Evolutionary conservation across 2,888 invertebrate species (phyloP).

Genomic region (Caradrina kadenii): DNA sequence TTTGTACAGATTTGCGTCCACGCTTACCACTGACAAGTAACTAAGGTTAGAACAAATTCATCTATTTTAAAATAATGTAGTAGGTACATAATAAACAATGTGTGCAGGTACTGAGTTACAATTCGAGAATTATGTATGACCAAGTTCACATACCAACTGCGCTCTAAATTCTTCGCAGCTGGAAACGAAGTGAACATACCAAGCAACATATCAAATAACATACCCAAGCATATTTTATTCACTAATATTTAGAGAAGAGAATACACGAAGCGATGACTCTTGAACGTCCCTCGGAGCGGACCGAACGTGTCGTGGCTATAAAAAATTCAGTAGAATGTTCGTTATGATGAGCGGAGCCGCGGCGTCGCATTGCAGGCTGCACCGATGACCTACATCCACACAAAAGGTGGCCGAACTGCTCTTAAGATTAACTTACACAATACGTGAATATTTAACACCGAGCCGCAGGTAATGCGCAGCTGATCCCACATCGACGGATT

Average conservation of each 20-base stretch:
- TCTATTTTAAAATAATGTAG: conserved; percentile 18
- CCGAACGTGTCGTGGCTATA: conserved; percentile 62
- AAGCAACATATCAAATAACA: conserved; percentile 8
- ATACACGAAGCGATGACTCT: conserved; percentile 56
- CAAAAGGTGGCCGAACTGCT: conserved; percentile 64
- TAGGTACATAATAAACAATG: neutral
- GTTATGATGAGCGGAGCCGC: conserved; percentile 66
- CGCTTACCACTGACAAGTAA: conserved; percentile 48
- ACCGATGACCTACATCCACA: conserved; percentile 84
- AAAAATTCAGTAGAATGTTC: conserved; percentile 67
- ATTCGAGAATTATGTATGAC: conserved; percentile 1
- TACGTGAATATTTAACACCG: conserved; percentile 51
- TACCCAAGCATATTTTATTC: conserved; percentile 50
- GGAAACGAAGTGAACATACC: conserved; percentile 2
- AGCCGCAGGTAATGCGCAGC: conserved; percentile 39
- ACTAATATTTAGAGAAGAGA: conserved; percentile 58
- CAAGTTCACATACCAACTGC: conserved; percentile 11
- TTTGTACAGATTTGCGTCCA: conserved; percentile 73
- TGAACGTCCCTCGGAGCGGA: conserved; percentile 51
- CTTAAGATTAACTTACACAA: conserved; percentile 59
- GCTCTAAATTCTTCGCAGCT: conserved; percentile 13
- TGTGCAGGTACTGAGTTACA: neutral
- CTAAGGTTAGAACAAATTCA: conserved; percentile 24
- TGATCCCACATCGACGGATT: conserved; percentile 32
- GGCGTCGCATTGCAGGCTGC: conserved; percentile 85